These are phyloP conservation scores for Pocillopora verrucosa DNA, from an alignment of 64 coral and sea anemone genomes.

Conservation along the genomic window DNA sequence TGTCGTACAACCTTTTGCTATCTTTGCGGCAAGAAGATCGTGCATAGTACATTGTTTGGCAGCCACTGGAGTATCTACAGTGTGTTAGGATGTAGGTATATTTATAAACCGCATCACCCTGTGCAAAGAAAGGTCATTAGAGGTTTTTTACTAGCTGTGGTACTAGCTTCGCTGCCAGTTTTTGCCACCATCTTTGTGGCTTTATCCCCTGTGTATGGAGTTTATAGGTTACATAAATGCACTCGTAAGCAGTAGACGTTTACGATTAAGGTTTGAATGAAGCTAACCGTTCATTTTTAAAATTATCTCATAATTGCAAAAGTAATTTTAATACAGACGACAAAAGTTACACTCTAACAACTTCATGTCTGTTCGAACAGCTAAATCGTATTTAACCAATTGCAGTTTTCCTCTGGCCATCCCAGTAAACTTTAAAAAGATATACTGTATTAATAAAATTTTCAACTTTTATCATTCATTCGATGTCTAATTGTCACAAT, in stretches of 20 bases:
- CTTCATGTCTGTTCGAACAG: no score
- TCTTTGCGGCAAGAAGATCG: conserved; percentile 7
- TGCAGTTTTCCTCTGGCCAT: no score
- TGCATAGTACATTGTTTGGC: conserved; percentile 16
- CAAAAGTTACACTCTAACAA: no score
- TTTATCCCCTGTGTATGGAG: neutral
- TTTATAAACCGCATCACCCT: neutral
- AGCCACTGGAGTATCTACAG: conserved; percentile 39
- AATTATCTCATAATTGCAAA: neutral
- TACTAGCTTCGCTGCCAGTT: conserved; percentile 6
- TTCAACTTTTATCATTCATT: no score
- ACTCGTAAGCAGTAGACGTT: neutral
- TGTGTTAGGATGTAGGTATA: conserved; percentile 22
- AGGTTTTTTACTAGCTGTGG: neutral
- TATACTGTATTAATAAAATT: no score
- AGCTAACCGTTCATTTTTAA: neutral
- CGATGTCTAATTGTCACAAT: no score
- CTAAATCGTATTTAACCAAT: no score
- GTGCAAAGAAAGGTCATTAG: conserved; percentile 22
- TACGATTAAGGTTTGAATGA: neutral
- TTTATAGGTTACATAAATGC: neutral
- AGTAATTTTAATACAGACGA: no score
- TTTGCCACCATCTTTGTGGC: neutral
- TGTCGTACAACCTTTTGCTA: conserved; percentile 12
- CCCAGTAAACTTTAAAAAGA: no score